Evolutionary conservation across 2,113 vertebrate species (phyloP), one percentile per base, ranked within the genome.

Genomic region (Gadus chalcogrammus): DNA sequence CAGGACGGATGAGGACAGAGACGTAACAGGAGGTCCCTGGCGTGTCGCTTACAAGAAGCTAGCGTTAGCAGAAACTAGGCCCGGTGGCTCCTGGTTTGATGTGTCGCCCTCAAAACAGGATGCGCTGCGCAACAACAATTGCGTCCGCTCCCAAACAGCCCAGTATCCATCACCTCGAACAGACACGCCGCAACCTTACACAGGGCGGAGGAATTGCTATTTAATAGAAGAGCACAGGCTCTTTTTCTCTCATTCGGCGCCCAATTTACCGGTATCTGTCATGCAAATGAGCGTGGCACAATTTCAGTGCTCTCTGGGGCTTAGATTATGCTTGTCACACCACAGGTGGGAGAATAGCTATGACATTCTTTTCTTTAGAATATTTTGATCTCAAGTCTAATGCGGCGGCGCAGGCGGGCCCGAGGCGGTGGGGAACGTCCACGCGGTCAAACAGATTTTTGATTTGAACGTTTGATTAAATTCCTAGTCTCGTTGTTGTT

Each of bases 251-350:
- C 38, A 27, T 79, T 79, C 76, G 73, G 68, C 73, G 71, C 64
- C 62, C 74, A 77, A 84, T 88, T 84, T 86, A 81, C 84, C 74
- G 79, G 86, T 84, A 81, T 67, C 62, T 72, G 76, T 82, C 81
- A 86, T 87, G 77, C 83, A 88, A 87, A 88, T 87, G 78, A 84
- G 85, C 68, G 48, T 76, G 81, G 76, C 82, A 79, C 85, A 89
- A 87, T 89, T 86, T 85, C 79, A 82, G 67, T 78, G 69, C 77
- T 87, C 85, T 85, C 87, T 70, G 70, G 68, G 87, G 85, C 84
- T 75, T 62, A 72, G 84, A 86, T 86, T 86, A 78, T 74, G 80
- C 78, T 79, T 11, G 66, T 67, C 70, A 72, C 69, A 55, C 42
- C 63, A 64, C 70, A 82, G 38, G 67, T 72, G 70, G 74, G 71